A percentile compares a stretch with the other conserved stretches of the same genome.
Conservation (phyloP, 2,888 invertebrate genomes). For the Ypsolopha scabrella region DNA sequence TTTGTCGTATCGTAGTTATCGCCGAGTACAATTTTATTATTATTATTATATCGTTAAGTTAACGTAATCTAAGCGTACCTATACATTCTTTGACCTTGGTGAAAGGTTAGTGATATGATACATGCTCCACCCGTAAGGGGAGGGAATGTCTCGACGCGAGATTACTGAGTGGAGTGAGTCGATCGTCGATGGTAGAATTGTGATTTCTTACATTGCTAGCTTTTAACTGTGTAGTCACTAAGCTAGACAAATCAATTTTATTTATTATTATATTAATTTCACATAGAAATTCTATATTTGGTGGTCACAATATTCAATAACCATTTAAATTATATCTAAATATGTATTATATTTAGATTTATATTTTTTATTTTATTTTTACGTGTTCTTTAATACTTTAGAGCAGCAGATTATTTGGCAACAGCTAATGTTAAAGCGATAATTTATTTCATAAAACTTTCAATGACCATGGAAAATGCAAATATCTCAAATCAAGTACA, state of each 20-base stretch:
- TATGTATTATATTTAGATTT: constrained; percentile 1
- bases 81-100: constrained; percentile 69
- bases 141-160: too few species aligned
- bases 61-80: constrained; percentile 63
- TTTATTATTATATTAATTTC: constrained; percentile 40
- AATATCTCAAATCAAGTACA: too few species aligned
- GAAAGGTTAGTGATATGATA: constrained; percentile 69
- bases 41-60: constrained; percentile 46
- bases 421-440: too few species aligned
- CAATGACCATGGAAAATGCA: too few species aligned
- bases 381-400: neutral
- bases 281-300: constrained; percentile 24
- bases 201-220: constrained; percentile 63
- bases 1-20: constrained; percentile 41
- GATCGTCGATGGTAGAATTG: constrained; percentile 42
- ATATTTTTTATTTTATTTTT: neutral
- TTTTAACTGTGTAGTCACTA: constrained; percentile 57
- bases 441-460: too few species aligned
- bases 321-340: constrained; percentile 10
- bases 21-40: constrained; percentile 57
- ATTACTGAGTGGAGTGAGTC: constrained; percentile 14
- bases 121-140: constrained; percentile 17
- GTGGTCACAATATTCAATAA: constrained; percentile 42
- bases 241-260: constrained; percentile 51
- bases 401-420: too few species aligned